Evolutionary conservation across 1,140 invertebrate genomes (phyloP).

Genomic region (Scaptodrosophila lebanonensis): DNA sequence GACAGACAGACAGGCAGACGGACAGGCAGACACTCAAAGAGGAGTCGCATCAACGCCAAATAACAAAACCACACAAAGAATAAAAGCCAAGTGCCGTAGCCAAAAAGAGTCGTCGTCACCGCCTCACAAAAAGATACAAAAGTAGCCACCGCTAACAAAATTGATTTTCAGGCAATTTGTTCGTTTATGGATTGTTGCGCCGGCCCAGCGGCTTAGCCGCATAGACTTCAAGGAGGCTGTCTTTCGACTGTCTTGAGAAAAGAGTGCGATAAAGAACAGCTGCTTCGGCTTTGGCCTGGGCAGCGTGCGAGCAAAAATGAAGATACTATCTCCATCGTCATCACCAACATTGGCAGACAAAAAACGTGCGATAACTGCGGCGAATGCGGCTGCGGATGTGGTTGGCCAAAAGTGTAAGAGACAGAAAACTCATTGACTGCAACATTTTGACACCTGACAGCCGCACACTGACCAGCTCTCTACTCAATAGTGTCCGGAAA

Average conservation of each 20-base stretch:
- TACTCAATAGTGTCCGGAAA: no score
- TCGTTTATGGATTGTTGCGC: constrained; percentile 54
- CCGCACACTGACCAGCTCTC: no score
- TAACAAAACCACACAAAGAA: constrained; percentile 45
- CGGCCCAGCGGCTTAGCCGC: neutral
- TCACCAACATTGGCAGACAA: constrained; percentile 43
- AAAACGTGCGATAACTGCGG: constrained; percentile 1
- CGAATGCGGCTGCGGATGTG: no score
- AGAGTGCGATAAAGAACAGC: constrained; percentile 44
- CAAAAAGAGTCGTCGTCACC: constrained; percentile 3
- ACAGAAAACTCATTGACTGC: constrained; percentile 53
- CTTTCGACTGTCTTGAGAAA: neutral
- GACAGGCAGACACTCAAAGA: no score
- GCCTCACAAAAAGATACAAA: constrained; percentile 39
- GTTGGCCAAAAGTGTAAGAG: constrained; percentile 15
- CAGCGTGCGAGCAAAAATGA: neutral
- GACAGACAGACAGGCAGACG: no score
- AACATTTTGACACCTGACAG: constrained; percentile 58
- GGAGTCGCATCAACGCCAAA: constrained; percentile 20
- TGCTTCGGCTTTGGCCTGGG: constrained; percentile 32
- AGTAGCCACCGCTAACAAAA: constrained; percentile 43
- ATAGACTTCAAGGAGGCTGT: neutral
- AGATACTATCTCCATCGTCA: constrained; percentile 42
- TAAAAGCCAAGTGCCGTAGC: constrained; percentile 18
- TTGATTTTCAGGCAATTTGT: constrained; percentile 62